Base-by-base conservation (phyloP, 2,113 vertebrate genomes). In the Mormoops blainvillei region DNA sequence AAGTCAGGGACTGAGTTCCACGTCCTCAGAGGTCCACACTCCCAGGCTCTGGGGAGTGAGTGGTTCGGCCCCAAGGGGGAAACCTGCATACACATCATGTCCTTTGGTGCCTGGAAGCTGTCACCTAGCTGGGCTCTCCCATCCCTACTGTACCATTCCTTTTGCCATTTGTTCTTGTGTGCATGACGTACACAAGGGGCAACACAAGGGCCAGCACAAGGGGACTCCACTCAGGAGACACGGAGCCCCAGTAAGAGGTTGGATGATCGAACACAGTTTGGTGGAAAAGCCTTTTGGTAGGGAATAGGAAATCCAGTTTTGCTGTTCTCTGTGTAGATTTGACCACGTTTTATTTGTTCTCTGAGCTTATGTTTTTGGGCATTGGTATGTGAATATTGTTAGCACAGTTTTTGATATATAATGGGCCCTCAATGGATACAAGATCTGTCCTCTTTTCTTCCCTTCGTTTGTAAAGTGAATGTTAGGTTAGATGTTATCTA, bases 181-280 rank as follows among this genome's bases (percentile, higher is more conserved):
- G n/a, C 41, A 41, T 33, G 50, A 6, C 63, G 12, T 24, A 24
- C 43, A 15, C 11, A 83, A 2, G 26, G n/a, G 31, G 9, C 2
- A 16, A 24, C 43, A 15, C 11, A 83, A 2, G 26, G n/a, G 31
- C 7, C 2, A 16, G 0, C 2, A 12, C 43, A 50, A n/a, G 6
- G 33, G 20, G 11, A 36, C 56, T 22, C 10, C 18, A 65, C 19
- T 48, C 4, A 15, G 2, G 22, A 43, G 16, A 52, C 7, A 74
- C 71, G 65, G 20, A 24, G 5, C 76, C 41, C 52, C 43, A 8
- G 1, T 31, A 43, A 54, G 20, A 83, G 2, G 3, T 4, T 6
- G 1, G 15, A 54, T 1, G 1, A 26, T 24, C 22, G 52, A 36
- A n/a, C 16, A 67, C 4, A 68, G 28, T 68, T 90, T 52, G 14